Base-by-base conservation (phyloP, 2,113 vertebrate species). In the Sciurus niger region DNA sequence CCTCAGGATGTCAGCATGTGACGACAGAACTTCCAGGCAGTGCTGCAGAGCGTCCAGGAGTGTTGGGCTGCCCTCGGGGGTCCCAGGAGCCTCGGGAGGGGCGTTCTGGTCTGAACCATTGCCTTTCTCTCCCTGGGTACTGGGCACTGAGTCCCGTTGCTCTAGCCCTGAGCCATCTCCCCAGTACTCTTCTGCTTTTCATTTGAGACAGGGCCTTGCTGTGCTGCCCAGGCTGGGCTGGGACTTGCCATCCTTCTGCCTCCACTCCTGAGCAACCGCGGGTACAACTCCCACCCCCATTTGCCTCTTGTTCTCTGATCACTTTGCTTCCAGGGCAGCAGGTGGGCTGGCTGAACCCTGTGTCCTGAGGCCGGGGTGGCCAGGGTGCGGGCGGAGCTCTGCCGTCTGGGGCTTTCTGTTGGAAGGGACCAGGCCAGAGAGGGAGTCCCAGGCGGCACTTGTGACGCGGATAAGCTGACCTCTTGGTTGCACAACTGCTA, bases 391-490 rank as follows among this genome's bases (percentile, higher is more conserved):
- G 40, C 40, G 40, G 40, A 40, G 40, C 40, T 4, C 40, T 43
- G 0, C 78, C 51, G 48, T 17, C n/a, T 60, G 9, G 90, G 67
- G 48, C 8, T 24, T 60, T 6, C 28, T 78, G 68, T 67, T n/a
- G 11, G 28, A 17, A 91, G 70, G 70, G 4, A 25, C 58, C 51
- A 67, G 18, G 1, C 5, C 78, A 34, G 51, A 86, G n/a, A 2
- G 2, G n/a, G 51, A n/a, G 80, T 51, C 80, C 20, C 11, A 16
- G 93, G 68, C 18, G 13, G 60, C 22, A 1, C 30, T 28, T 65
- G 86, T 79, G 10, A 8, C 95, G 84, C 34, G 83, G 48, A 63
- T 91, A 93, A 93, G 82, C 94, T 95, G 92, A 91, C 86, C 89
- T 89, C 53, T 63, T 84, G 14, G 88, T 92, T 88, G 88, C 92